Conservation (phyloP, 2,888 invertebrate species). For the Lepidocyrtoides sp. region DNA sequence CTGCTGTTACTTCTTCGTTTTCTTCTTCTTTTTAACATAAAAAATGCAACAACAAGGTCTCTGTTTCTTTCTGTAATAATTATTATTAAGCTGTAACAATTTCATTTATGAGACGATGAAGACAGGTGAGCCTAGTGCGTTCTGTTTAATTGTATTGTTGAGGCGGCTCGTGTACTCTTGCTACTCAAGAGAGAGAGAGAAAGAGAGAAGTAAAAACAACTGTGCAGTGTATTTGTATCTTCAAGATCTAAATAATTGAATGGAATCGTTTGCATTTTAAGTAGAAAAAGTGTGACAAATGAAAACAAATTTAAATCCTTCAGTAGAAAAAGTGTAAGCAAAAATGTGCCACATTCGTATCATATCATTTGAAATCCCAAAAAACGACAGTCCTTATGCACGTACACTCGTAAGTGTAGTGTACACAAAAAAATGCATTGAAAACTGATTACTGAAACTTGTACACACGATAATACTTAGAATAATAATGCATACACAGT, state of each 20-base stretch:
- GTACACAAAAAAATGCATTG: neutral
- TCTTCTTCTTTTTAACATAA: conserved; percentile 6
- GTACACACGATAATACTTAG: neutral
- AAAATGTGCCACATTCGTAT: neutral
- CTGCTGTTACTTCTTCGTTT: neutral
- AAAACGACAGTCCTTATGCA: neutral
- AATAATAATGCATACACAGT: neutral
- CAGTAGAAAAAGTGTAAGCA: neutral
- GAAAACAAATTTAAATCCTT: conserved; percentile 13
- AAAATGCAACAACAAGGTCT: neutral
- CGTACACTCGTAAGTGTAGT: neutral
- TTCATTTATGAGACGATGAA: neutral
- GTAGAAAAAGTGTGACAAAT: conserved; percentile 36
- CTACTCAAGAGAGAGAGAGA: neutral
- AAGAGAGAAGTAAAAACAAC: no score
- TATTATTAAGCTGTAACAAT: conserved; percentile 26
- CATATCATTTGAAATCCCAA: neutral
- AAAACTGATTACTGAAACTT: neutral
- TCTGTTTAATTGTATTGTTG: conserved; percentile 5
- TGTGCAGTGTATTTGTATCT: neutral
- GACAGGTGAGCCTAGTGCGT: neutral
- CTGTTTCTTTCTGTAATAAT: neutral
- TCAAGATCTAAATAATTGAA: conserved; percentile 17
- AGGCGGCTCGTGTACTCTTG: neutral
- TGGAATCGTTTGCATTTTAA: conserved; percentile 14